Evolutionary conservation across 2,797 vertebrate species (phyloP), one percentile per base, ranked within the genome.

Genomic region (Sebastes kiyomatsui): DNA sequence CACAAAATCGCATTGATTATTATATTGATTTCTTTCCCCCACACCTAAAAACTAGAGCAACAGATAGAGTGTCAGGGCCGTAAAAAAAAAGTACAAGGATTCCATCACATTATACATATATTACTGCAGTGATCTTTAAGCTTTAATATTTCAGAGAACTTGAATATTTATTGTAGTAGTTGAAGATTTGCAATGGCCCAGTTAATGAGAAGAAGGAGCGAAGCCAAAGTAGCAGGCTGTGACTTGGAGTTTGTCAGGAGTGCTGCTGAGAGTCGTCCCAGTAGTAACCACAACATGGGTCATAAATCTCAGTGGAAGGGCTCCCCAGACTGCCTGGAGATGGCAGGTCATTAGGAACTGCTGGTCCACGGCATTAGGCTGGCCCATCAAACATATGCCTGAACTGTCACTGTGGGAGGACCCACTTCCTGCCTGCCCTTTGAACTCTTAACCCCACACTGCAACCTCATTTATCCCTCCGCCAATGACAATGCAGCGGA

Each of bases 261-360:
- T 49, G 71, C 69, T 80, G 67, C 73, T 80, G 81, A 64, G 80
- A 81, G 73, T 68, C 49, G 12, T 83, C 89, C 84, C 76, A 79
- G 82, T 70, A 75, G 89, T 74, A 87, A 87, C 83, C 88, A 86
- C 82, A 90, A 78, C 88, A 78, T 59, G 81, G 92, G 85, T 81
- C 92, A 88, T 95, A 95, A 95, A 96, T 95, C 92, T 87, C 80
- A 68, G 82, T 64, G 87, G 93, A 93, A 81, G 85, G 77, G 90
- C 86, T 93, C 86, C 90, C 90, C 73, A 67, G 83, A 86, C 85
- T 82, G 89, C 82, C 81, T 65, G 73, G 82, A 87, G 92, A 92
- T 90, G 91, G 89, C 84, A 85, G 93, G 89, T 95, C 90, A 94
- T 95, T 95, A 95, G 87, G 87, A 90, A 67, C 79, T 81, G 84